Evolutionary conservation across 2,797 vertebrate genomes (phyloP), one percentile per base, ranked within the genome.

Genomic region (Emydoidea blandingii): DNA sequence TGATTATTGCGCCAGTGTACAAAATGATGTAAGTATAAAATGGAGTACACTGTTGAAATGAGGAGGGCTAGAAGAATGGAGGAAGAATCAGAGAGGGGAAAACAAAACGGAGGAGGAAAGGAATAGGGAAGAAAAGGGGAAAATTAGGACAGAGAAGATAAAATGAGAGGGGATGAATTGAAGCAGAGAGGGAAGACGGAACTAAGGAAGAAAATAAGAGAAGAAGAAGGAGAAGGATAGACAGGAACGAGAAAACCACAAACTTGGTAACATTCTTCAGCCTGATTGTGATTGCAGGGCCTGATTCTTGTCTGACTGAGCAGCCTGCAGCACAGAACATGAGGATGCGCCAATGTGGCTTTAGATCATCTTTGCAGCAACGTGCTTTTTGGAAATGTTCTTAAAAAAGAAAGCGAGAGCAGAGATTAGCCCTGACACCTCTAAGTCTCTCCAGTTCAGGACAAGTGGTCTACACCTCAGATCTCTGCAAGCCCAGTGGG

Each of bases 1-100:
- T 96, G 96, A 94, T 96, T 95, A 95, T 86, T 93, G 81, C 47
- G 91, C 84, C 78, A 92, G 91, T 92, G 96, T 96, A 93, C 85
- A 90, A 95, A 97, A 93, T 79, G 50, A 68, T 86, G 0, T 88
- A 94, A 94, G 81, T 93, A 37, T 89, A 81, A 94, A 96, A 92
- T 94, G 49, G 74, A 90, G 90, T 92, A 85, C 2, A 31, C 81
- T 97, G 95, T 96, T 96, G 86, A 97, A 89, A 96, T 94, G 89
- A 93, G 95, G 91, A 90, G 94, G 89, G 96, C 88, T 88, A 81
- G 93, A 50, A 49, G 81, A 96, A 94, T 82, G 72, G 85, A 92
- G 59, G 8, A 94, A 19, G 81, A 96, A 94, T 85, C 74, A 90
- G n/a, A 62, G 89, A 97, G 96, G 78, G 91, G 80, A 88, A 93